These are phyloP conservation scores for Anniella stebbinsi DNA, from an alignment of 2,797 vertebrate species.

Conservation along the genomic window DNA sequence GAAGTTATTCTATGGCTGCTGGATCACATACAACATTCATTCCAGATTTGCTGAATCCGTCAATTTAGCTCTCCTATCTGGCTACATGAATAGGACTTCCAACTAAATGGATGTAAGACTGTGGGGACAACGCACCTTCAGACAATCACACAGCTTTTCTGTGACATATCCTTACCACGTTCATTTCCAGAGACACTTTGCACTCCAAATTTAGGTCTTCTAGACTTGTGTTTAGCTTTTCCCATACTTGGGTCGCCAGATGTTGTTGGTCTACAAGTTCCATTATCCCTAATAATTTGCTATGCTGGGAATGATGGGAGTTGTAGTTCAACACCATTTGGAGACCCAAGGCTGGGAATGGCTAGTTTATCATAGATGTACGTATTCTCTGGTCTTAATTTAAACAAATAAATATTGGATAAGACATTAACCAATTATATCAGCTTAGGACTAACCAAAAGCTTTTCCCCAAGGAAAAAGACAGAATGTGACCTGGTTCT, in stretches of 20 bases:
- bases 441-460: background rate
- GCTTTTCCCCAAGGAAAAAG: slow-evolving; percentile 1
- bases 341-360: too few species aligned
- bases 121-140: background rate
- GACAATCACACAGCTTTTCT: background rate
- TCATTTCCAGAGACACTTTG: background rate
- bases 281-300: too few species aligned
- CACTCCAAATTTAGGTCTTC: background rate
- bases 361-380: background rate
- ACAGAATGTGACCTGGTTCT: accelerated
- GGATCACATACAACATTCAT: background rate
- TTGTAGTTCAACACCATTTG: too few species aligned
- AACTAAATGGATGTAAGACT: background rate
- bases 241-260: too few species aligned
- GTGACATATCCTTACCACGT: background rate
- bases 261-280: too few species aligned
- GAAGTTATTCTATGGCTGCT: background rate
- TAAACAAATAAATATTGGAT: background rate
- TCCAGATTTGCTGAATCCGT: background rate
- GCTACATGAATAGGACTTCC: background rate
- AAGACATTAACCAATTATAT: background rate
- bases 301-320: too few species aligned
- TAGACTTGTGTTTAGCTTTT: background rate
- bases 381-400: background rate
- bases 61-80: background rate